Evolutionary conservation across 2,888 invertebrate species (phyloP), one percentile per base, ranked within the genome.

Genomic region (Alviniconcha strummeri): DNA sequence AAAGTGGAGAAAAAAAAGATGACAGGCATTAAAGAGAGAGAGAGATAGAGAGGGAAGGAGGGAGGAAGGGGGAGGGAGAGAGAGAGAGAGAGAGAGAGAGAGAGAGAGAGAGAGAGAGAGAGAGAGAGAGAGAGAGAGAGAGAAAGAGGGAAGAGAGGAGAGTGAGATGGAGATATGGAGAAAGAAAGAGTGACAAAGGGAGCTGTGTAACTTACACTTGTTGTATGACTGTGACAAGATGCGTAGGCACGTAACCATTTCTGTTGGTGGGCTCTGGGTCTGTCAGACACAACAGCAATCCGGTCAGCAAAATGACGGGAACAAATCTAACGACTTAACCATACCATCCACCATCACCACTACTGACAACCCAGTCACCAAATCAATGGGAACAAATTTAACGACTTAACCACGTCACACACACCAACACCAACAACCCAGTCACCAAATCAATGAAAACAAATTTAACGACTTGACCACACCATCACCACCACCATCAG

Each of bases 171-270:
- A 55, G 15, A 17, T 15, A 56, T 13, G 17, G 6, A 56, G 55
- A 77, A n/a, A 56, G 17, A 17, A 5, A 75, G 17, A 75, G 5
- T 55, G 55, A 19, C 5, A 5, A 9, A 9, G 4, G 9, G 56
- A 15, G 77, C 57, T 36, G 36, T 36, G 36, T 36, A 36, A 75
- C 75, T 75, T 17, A 75, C 75, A 55, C 36, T 36, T 36, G 36
- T 3, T 36, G 15, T 55, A 88, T 85, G n/a, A 85, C 86, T 54
- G 85, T 87, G 56, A 86, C 85, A 11, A 88, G 82, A 19, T 84
- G 83, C 11, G 87, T 82, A 69, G 83, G 83, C 11, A 87, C 87
- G 81, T 88, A 87, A 52, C 86, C 87, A 75, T 88, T 87, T 19
- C 57, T 57, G n/a, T 77, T 56, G 56, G 77, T 15, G 56, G 56